Evolutionary conservation across 1,140 invertebrate species (phyloP).

Genomic region (Atopsyche davidsoni): DNA sequence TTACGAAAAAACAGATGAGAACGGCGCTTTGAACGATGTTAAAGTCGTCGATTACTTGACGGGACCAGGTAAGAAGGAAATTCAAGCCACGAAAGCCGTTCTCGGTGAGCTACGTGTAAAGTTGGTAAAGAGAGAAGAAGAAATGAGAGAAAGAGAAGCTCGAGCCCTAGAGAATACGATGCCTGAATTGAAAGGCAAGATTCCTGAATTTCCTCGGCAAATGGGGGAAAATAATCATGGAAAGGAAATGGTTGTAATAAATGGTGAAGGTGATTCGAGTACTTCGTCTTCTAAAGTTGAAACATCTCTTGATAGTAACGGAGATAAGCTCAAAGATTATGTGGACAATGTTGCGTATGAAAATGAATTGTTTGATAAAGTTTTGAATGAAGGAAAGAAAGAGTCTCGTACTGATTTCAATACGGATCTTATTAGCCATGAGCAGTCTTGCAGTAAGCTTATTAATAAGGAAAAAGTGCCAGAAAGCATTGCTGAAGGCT

Average conservation of each 20-base stretch:
- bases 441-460: no score
- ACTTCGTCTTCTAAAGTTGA: no score
- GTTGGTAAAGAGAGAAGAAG: slow-evolving; percentile 42
- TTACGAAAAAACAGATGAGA: slow-evolving; percentile 25
- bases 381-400: background rate
- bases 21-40: background rate
- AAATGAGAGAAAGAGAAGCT: slow-evolving; percentile 44
- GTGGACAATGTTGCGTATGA: no score
- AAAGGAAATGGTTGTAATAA: slow-evolving; percentile 9
- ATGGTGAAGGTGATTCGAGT: background rate
- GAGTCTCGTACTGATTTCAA: no score
- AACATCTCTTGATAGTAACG: no score
- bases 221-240: slow-evolving; percentile 35
- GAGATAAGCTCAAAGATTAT: no score
- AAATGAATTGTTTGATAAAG: background rate
- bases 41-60: slow-evolving; percentile 16
- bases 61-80: slow-evolving; percentile 21
- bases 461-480: no score
- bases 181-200: slow-evolving; percentile 37
- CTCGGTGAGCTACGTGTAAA: slow-evolving; percentile 37
- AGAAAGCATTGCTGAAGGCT: no score
- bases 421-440: no score
- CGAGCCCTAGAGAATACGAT: slow-evolving; percentile 43
- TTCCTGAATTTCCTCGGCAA: slow-evolving; percentile 45
- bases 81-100: slow-evolving; percentile 19